phyloP scores from a whole-genome alignment of 2,113 vertebrate genomes.

The Cricetomys ansorgei region DNA sequence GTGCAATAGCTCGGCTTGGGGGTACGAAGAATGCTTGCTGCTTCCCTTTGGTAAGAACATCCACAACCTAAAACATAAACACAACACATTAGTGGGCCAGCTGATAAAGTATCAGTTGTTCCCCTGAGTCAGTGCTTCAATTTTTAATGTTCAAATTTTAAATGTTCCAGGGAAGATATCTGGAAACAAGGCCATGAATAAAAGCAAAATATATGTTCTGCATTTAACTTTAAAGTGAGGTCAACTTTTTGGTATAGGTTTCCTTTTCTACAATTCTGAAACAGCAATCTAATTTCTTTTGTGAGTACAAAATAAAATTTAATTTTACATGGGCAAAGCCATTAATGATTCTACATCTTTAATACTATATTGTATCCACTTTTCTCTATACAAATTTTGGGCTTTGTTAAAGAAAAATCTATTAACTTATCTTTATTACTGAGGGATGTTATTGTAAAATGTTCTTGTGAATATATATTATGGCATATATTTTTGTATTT shows the following conservation, averaged over 20 bases:
- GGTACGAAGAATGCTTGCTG: constrained; percentile 87
- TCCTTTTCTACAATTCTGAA: constrained; percentile 39
- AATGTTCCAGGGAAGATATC: constrained; percentile 14
- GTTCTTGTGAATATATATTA: not conserved
- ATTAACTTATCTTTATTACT: constrained; percentile 20
- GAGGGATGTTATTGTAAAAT: not conserved
- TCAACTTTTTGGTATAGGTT: not conserved
- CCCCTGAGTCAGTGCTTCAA: not conserved
- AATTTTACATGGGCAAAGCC: constrained; percentile 39
- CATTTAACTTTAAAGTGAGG: constrained; percentile 48
- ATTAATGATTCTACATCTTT: constrained; percentile 36
- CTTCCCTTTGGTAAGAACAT: constrained; percentile 88
- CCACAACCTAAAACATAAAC: constrained; percentile 87
- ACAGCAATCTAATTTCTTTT: constrained; percentile 37
- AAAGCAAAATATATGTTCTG: constrained; percentile 9
- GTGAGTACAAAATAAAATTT: constrained; percentile 20
- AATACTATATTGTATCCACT: not conserved
- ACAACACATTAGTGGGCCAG: constrained; percentile 10
- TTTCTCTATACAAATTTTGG: constrained; percentile 17
- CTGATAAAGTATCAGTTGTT: not conserved
- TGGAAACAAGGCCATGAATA: constrained; percentile 1
- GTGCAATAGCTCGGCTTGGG: constrained; percentile 92
- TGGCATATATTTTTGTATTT: not conserved
- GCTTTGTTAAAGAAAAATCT: not conserved
- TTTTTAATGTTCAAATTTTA: no score